Evolutionary conservation across 2,113 vertebrate species (phyloP), one percentile per base, ranked within the genome.

Genomic region (Vombatus ursinus): DNA sequence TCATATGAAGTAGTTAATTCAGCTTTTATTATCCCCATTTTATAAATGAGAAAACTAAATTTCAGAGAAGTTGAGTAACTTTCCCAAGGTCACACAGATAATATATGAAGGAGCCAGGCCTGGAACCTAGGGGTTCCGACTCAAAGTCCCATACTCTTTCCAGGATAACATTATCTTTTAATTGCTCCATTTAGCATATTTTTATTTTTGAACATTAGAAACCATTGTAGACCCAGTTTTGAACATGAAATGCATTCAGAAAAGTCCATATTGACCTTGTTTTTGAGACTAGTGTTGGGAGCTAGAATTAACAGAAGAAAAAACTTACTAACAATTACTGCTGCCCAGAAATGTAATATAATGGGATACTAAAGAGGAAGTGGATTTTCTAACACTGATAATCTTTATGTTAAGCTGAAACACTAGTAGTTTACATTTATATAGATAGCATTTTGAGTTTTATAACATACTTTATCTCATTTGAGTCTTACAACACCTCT

Each of bases 181-280:
- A 44, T 44, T 84, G n/a, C 0, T 44, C 68, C 19, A 44, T 19
- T 84, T 84, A 44, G 16, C 16, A 44, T 44, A 44, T 44, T 77
- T 77, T 77, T 16, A 77, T n/a, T 28, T n/a, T 16, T 44, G 50
- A 52, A 84, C 11, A 28, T 0, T 93, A 52, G 94, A 95, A 44
- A 44, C 54, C 16, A 57, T 96, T 93, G 77, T 52, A 97, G 97
- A 47, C n/a, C 37, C 11, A 53, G 22, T 90, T 52, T 91, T 84
- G 93, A 52, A 53, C 53, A 23, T 89, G 92, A 96, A 96, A 90
- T 16, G 10, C 7, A 14, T 95, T 52, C 93, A 49, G 91, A 96
- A 0, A n/a, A 8, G 24, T 2, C 26, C 77, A 96, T 47, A 91
- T 3, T 93, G 50, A 28, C 47, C 52, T 96, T 96, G 19, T 84